phyloP scores from a whole-genome alignment of 2,888 invertebrate genomes.

The Orchestes rusci region DNA sequence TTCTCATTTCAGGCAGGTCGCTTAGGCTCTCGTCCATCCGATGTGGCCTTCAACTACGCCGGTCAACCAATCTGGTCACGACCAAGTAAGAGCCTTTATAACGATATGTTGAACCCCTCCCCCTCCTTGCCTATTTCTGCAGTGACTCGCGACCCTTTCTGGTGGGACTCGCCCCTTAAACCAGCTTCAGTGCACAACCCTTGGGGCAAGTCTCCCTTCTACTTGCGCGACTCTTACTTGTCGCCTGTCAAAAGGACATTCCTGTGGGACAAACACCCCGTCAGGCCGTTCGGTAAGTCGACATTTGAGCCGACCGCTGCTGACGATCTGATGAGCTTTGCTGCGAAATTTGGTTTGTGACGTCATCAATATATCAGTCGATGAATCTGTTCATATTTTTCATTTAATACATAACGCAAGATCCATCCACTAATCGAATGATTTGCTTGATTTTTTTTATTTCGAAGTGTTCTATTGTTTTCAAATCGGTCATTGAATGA shows the following conservation, averaged over 20 bases:
- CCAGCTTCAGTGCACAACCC: slow-evolving; percentile 60
- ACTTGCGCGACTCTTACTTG: slow-evolving; percentile 80
- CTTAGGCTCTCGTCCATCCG: slow-evolving; percentile 51
- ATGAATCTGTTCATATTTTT: too few relatives aligned
- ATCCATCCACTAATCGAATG: too few relatives aligned
- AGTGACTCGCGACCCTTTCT: slow-evolving; percentile 81
- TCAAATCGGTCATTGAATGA: too few relatives aligned
- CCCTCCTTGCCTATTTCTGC: slow-evolving; percentile 70
- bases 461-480: too few relatives aligned
- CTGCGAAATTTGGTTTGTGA: slow-evolving; percentile 10
- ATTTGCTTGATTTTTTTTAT: neutral
- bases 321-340: slow-evolving; percentile 12
- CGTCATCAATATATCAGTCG: slow-evolving; percentile 5
- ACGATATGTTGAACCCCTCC: slow-evolving; percentile 73
- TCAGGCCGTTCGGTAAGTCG: slow-evolving; percentile 82
- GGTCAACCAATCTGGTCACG: slow-evolving; percentile 68
- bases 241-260: slow-evolving; percentile 87
- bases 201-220: slow-evolving; percentile 67
- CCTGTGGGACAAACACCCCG: slow-evolving; percentile 86
- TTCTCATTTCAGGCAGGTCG: slow-evolving; percentile 13
- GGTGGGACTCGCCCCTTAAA: slow-evolving; percentile 72
- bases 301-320: slow-evolving; percentile 6
- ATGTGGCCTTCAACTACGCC: slow-evolving; percentile 67
- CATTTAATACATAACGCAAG: too few relatives aligned
- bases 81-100: slow-evolving; percentile 46